These are phyloP conservation scores for Nebria ingens DNA, from an alignment of 1,140 invertebrate species.

Conservation along the genomic window DNA sequence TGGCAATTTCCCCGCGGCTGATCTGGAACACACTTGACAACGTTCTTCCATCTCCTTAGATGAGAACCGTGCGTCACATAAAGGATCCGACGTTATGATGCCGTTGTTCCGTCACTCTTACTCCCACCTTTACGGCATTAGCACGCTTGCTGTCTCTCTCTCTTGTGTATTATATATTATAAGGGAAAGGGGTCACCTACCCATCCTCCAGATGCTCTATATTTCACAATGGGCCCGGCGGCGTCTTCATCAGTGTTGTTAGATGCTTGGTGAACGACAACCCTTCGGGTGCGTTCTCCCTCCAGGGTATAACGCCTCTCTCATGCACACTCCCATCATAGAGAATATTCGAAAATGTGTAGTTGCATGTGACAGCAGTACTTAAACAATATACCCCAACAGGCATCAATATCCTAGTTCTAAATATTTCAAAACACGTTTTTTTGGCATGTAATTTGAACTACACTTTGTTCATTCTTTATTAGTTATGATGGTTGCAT, in stretches of 20 bases:
- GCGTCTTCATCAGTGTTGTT: conserved; percentile 9
- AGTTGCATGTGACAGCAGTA: not conserved
- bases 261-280: conserved; percentile 1
- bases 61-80: not conserved
- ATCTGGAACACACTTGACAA: conserved; percentile 2
- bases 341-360: not conserved
- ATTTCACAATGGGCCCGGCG: not conserved
- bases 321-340: not conserved
- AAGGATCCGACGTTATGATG: not conserved
- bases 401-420: no score
- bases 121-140: no score
- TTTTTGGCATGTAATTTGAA: no score
- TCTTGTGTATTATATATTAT: no score
- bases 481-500: no score
- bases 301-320: not conserved
- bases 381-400: not conserved
- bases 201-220: not conserved
- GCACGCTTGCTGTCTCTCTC: not conserved
- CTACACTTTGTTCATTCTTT: no score
- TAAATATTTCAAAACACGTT: no score
- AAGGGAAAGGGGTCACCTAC: no score
- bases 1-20: conserved; percentile 5
- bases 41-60: conserved; percentile 5
- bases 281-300: not conserved
- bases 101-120: no score